Percentiles rank a stretch among this genome's conserved stretches.
Evolutionary conservation across 2,797 vertebrate genomes (phyloP).

Genomic region (Rhynchotus rufescens): DNA sequence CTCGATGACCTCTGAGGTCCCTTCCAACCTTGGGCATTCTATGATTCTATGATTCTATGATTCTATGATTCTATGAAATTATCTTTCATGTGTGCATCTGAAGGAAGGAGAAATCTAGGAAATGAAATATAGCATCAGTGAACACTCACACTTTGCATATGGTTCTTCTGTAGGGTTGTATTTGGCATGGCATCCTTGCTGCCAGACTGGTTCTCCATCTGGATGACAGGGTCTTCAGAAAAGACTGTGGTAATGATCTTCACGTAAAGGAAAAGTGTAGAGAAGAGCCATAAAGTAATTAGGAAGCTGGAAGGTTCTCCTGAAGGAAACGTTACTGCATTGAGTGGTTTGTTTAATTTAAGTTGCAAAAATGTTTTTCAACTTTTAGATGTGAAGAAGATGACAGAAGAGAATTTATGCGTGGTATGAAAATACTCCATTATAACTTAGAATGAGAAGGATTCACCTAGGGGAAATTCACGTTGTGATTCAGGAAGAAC

Average conservation of each 20-base stretch:
- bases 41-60: too few species aligned
- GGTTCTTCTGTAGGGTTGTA: accelerated
- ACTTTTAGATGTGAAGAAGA: background rate
- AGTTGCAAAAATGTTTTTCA: background rate
- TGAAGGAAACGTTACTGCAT: background rate
- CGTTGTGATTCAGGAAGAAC: accelerated
- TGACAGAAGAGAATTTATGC: background rate
- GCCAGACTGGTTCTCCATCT: background rate
- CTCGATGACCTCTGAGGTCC: too few species aligned
- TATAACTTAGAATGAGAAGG: background rate
- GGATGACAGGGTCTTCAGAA: background rate
- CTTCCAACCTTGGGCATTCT: too few species aligned
- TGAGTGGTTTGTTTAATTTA: background rate
- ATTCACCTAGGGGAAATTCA: background rate
- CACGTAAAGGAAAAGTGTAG: background rate
- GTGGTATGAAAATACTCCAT: background rate
- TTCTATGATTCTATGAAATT: too few species aligned
- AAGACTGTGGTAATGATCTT: background rate
- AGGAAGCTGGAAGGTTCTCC: background rate
- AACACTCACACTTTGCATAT: background rate
- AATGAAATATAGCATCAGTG: background rate
- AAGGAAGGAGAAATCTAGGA: background rate
- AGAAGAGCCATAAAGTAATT: background rate
- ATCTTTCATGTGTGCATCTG: background rate
- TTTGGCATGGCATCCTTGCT: background rate